phyloP scores from a whole-genome alignment of 2,797 vertebrate species.

The Hylomyscus alleni region DNA sequence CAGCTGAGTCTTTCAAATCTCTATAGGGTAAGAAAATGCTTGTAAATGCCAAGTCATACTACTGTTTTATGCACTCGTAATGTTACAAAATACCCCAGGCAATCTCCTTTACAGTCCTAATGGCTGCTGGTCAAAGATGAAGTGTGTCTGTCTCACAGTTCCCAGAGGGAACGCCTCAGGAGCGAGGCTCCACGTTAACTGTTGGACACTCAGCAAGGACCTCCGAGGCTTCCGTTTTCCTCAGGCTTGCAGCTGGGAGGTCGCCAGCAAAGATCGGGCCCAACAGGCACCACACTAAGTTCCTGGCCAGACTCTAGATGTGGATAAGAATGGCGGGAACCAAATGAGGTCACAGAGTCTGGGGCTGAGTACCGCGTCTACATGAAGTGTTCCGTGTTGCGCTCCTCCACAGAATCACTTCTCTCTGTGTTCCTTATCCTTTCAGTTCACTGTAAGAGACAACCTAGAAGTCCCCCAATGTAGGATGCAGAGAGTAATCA shows the following conservation, averaged over 20 bases:
- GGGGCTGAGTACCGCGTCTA: accelerated
- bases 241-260: neutral
- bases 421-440: neutral
- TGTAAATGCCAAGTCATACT: neutral
- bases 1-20: constrained; percentile 1
- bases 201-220: too few relatives aligned
- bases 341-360: neutral
- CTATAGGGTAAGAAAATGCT: neutral
- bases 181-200: too few relatives aligned
- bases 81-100: neutral
- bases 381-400: neutral
- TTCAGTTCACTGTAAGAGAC: neutral
- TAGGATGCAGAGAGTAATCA: neutral
- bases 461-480: neutral
- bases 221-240: neutral
- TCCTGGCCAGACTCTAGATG: neutral
- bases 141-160: neutral
- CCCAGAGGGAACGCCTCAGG: neutral
- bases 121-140: neutral
- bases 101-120: neutral
- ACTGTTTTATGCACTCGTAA: neutral
- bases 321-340: too few relatives aligned
- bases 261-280: neutral
- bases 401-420: neutral
- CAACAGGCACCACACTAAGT: neutral